Evolutionary conservation across 2,888 invertebrate genomes (phyloP).

Genomic region (Listrodromus nycthemerus): DNA sequence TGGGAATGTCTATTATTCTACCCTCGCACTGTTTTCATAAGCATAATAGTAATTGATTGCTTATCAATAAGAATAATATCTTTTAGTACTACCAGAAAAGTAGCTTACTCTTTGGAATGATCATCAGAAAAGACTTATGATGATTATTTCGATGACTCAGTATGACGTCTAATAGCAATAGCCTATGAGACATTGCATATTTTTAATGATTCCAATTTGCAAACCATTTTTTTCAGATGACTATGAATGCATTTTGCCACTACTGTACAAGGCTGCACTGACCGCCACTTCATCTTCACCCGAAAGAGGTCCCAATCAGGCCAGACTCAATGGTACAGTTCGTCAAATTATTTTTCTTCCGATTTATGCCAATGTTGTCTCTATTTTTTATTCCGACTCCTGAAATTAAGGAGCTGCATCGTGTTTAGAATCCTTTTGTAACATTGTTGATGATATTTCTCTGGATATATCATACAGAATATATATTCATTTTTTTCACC

Average conservation of each 20-base stretch:
- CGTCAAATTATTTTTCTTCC: not conserved
- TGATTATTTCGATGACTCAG: constrained; percentile 38
- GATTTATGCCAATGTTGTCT: not conserved
- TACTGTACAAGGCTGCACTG: constrained; percentile 90
- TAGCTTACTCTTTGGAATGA: not conserved
- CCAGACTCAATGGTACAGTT: constrained; percentile 92
- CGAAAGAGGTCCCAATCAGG: constrained; percentile 94
- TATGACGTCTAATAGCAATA: not conserved
- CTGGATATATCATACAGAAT: too few relatives aligned
- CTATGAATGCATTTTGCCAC: constrained; percentile 92
- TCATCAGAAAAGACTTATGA: not conserved
- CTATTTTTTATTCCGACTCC: not conserved
- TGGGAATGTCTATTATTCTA: not conserved
- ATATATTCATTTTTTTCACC: not conserved
- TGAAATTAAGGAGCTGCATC: not conserved
- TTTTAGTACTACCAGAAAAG: not conserved
- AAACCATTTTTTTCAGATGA: constrained; percentile 83
- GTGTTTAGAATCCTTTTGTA: not conserved
- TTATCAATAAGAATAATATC: not conserved
- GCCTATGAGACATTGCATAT: constrained; percentile 9
- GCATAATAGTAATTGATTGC: not conserved
- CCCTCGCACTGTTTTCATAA: not conserved
- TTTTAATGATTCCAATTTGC: constrained; percentile 39
- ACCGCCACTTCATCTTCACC: constrained; percentile 92
- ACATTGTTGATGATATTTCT: not conserved